phyloP scores from a whole-genome alignment of 2,888 invertebrate genomes.

The Ptilodon capucinus region DNA sequence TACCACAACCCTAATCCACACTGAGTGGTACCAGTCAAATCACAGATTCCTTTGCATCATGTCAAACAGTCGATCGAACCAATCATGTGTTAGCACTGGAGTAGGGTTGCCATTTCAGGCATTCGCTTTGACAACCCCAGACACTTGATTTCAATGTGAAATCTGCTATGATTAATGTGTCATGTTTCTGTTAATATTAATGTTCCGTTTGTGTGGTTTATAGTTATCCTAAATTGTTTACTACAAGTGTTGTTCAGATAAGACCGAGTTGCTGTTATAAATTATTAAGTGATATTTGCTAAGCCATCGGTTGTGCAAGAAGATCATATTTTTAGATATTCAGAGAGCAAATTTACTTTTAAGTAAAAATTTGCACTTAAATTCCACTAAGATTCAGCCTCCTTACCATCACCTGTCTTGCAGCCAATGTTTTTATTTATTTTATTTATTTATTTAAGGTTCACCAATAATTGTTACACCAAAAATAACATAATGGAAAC shows the following conservation, averaged over 20 bases:
- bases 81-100: slow-evolving; percentile 12
- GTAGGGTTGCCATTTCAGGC: slow-evolving; percentile 2
- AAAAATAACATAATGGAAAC: too few relatives aligned
- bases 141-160: background rate
- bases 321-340: too few relatives aligned
- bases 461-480: too few relatives aligned
- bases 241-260: background rate
- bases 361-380: too few relatives aligned
- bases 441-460: too few relatives aligned
- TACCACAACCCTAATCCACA: background rate
- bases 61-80: slow-evolving; percentile 11
- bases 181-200: background rate
- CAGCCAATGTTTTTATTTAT: too few relatives aligned
- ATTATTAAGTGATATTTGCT: background rate
- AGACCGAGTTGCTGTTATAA: background rate
- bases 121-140: background rate
- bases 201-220: background rate
- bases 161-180: background rate
- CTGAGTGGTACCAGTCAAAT: slow-evolving; percentile 1
- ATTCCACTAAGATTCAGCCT: too few relatives aligned
- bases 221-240: background rate
- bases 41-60: slow-evolving; percentile 1
- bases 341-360: too few relatives aligned
- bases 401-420: too few relatives aligned
- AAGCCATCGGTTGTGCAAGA: too few relatives aligned